These are phyloP conservation scores for Micrastur ruficollis DNA, from an alignment of 2,797 vertebrate genomes.

Conservation along the genomic window DNA sequence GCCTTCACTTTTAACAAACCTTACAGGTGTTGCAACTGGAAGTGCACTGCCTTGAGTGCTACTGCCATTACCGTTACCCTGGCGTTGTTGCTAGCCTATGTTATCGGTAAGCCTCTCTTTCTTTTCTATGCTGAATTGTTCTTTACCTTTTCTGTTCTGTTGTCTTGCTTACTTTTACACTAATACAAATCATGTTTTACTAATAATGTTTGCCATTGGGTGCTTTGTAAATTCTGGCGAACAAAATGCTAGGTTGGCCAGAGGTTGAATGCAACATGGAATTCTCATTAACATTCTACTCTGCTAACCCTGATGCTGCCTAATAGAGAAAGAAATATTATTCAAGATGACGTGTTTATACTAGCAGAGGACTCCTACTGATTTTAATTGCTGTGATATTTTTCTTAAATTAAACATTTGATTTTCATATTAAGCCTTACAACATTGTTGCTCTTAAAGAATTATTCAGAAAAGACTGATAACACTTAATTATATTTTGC, in stretches of 20 bases:
- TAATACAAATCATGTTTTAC: background rate
- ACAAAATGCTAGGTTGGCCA: background rate
- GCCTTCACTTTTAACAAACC: conserved; percentile 96
- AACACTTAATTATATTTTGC: conserved; percentile 21
- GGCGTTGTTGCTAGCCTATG: conserved; percentile 90
- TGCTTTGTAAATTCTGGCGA: background rate
- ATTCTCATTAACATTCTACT: conserved; percentile 34
- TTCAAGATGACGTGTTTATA: conserved; percentile 49
- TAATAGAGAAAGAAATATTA: conserved; percentile 17
- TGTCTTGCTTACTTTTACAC: background rate
- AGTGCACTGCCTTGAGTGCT: conserved; percentile 92
- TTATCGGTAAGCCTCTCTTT: conserved; percentile 87
- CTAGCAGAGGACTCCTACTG: conserved; percentile 54
- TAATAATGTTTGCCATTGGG: background rate
- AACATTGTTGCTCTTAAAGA: conserved; percentile 22
- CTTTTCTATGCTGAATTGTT: background rate
- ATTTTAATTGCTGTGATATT: conserved; percentile 66
- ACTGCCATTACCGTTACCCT: conserved; percentile 90
- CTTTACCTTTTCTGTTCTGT: background rate
- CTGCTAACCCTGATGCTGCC: conserved; percentile 37
- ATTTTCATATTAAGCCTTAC: conserved; percentile 54
- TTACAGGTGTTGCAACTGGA: conserved; percentile 96
- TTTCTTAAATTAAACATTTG: conserved; percentile 65
- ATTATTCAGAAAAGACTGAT: conserved; percentile 12
- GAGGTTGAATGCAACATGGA: background rate